A percentile compares a stretch with the other conserved stretches of the same genome.
phyloP scores from a whole-genome alignment of 2,113 vertebrate species.

The Lasiurus borealis region DNA sequence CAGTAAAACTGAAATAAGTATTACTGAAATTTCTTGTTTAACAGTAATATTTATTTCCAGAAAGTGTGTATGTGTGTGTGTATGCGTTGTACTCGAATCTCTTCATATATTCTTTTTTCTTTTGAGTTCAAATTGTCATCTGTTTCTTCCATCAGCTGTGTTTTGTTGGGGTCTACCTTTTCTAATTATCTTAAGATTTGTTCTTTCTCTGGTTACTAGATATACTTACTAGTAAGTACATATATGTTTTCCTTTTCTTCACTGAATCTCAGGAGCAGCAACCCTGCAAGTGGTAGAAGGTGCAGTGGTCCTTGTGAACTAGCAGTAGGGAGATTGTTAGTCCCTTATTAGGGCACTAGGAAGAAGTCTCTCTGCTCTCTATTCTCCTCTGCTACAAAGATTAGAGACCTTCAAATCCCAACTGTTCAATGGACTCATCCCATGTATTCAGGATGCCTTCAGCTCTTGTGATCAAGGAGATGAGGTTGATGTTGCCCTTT shows the following conservation, averaged over 20 bases:
- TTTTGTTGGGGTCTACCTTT: constrained; percentile 45
- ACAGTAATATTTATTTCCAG: constrained; percentile 17
- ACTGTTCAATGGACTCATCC: neutral
- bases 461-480: neutral
- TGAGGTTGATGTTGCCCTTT: constrained; percentile 35
- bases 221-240: neutral
- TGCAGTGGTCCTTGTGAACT: neutral
- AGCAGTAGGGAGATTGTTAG: neutral
- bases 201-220: constrained; percentile 24
- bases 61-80: neutral
- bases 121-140: neutral
- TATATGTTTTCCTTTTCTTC: constrained; percentile 39
- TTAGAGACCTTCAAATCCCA: neutral
- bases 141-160: constrained; percentile 30
- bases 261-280: neutral
- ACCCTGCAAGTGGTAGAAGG: neutral
- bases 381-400: constrained; percentile 2
- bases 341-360: neutral
- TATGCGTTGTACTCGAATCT: neutral
- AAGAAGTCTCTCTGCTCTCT: constrained; percentile 4
- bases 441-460: neutral
- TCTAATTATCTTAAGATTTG: constrained; percentile 31
- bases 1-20: neutral
- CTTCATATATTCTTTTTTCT: neutral
- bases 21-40: constrained; percentile 1